Evolutionary conservation across 1,140 invertebrate genomes (phyloP).

Genomic region (Caerostris darwini): DNA sequence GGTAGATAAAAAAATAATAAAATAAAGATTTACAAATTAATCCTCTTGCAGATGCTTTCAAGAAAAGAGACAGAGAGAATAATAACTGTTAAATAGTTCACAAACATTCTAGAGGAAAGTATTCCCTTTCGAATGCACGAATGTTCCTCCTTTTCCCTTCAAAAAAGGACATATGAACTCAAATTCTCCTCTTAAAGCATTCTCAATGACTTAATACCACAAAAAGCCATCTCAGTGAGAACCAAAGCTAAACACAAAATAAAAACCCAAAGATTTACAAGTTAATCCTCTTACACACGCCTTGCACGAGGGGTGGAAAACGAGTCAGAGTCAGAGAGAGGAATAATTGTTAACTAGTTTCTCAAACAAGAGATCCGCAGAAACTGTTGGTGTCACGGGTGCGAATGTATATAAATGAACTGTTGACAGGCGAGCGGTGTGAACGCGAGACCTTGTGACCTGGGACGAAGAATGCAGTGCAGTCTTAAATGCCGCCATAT

Average conservation of each 20-base stretch:
- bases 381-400: background rate
- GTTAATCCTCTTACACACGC: background rate
- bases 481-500: slow-evolving; percentile 24
- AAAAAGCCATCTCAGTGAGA: background rate
- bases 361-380: slow-evolving; percentile 33
- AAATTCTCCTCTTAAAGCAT: too few relatives aligned
- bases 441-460: slow-evolving; percentile 30
- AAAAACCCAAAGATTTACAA: background rate
- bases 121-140: too few relatives aligned
- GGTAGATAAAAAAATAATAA: too few relatives aligned
- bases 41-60: too few relatives aligned
- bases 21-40: too few relatives aligned
- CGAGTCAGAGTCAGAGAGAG: background rate
- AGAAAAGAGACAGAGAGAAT: too few relatives aligned
- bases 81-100: too few relatives aligned
- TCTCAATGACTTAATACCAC: background rate
- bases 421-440: slow-evolving; percentile 30
- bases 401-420: slow-evolving; percentile 53
- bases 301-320: background rate
- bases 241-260: background rate
- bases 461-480: background rate
- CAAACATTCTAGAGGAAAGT: too few relatives aligned
- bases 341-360: background rate
- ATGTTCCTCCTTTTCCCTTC: too few relatives aligned
- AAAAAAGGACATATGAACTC: too few relatives aligned